Conservation (phyloP, 92 coral and sea anemone species). For the Palythoa heliodiscus region DNA sequence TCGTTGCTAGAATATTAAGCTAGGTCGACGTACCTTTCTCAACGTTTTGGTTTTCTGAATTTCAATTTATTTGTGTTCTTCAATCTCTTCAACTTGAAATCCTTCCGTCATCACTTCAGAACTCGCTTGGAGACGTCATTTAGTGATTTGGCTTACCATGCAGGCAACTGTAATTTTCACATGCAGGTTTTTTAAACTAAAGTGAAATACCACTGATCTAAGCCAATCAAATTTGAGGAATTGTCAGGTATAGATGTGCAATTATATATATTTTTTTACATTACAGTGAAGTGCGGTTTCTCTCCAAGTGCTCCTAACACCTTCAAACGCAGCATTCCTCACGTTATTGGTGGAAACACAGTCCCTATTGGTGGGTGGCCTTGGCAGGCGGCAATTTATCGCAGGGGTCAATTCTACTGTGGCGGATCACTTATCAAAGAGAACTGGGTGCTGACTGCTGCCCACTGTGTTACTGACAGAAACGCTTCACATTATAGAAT, state of each 20-base stretch:
- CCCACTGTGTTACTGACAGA: conserved; percentile 30
- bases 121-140: too few species aligned
- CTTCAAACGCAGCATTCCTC: conserved; percentile 6
- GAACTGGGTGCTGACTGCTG: conserved; percentile 35
- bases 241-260: not conserved
- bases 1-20: too few species aligned
- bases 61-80: too few species aligned
- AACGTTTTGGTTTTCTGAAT: too few species aligned
- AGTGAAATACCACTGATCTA: not conserved
- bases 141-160: too few species aligned
- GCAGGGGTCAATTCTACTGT: conserved; percentile 13
- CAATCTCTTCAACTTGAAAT: too few species aligned
- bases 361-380: conserved; percentile 33
- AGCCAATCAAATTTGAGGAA: too few species aligned
- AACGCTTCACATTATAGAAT: conserved; percentile 28
- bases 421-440: conserved; percentile 31
- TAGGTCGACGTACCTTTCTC: too few species aligned
- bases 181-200: too few species aligned
- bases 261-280: not conserved
- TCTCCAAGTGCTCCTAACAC: conserved; percentile 37
- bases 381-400: conserved; percentile 39
- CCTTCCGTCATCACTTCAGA: too few species aligned
- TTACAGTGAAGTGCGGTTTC: conserved; percentile 29
- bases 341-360: conserved; percentile 19
- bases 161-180: too few species aligned